Base-by-base conservation (phyloP, 1,140 invertebrate species). In the Halictus rubicundus region DNA sequence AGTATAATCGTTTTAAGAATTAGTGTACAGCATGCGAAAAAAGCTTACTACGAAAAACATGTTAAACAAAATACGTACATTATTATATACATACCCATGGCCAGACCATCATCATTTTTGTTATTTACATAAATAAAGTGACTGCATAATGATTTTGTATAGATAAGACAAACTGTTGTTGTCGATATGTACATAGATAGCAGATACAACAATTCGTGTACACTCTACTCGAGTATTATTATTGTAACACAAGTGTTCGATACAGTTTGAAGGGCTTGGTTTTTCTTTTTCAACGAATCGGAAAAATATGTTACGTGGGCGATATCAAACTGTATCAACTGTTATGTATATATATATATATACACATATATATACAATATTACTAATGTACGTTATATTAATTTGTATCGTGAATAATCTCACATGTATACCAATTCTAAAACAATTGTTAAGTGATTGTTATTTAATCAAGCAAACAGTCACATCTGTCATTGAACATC, bases 31-130 rank as follows among this genome's bases (percentile, higher is more conserved):
- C 83, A 86, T 85, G 79, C 74, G 72, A 66, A 83, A 80, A 65
- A 83, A 64, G 73, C 76, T 72, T 39, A 80, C 72, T 68, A 76
- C 68, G n/a, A n/a, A 85, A 60, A 82, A 57, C 79, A 82, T 76
- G 80, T 88, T 88, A 86, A 85, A 69, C 46, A 74, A 66, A 72
- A 66, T 70, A 69, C 27, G 52, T 71, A 63, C 42, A 61, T 84
- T 84, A 68, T 83, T 89, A 91, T 89, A 91, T 92, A 92, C 90
- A 92, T 92, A 92, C 90, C 92, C 92, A 93, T 93, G 92, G 92
- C 92, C 92, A 93, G 92, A 92, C 90, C 91, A 92, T 93, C 91
- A 93, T 92, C 92, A 92, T 92, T 92, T 90, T 89, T 92, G 90
- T 93, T 92, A 92, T 92, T 93, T 87, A 92, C 91, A 91, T 52